A percentile compares a stretch with the other conserved stretches of the same genome.
phyloP scores from a whole-genome alignment of 2,888 invertebrate species.

The Lasioglossum pauxillum region DNA sequence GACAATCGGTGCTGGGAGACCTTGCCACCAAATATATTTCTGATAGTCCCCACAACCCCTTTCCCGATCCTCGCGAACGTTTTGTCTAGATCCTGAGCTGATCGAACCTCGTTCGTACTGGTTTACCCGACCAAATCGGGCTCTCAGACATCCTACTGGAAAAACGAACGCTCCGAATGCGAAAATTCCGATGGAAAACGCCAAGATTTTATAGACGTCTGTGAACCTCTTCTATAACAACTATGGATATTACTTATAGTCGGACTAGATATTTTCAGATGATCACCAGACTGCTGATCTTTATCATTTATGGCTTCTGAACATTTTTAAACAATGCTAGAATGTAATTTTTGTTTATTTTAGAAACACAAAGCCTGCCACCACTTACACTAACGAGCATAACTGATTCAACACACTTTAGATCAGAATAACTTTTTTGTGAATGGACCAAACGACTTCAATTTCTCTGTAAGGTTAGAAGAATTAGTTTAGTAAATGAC shows the following conservation, averaged over 20 bases:
- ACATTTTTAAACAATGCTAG: no score
- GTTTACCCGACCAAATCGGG: neutral
- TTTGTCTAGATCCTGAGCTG: slow-evolving; percentile 10
- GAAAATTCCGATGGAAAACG: neutral
- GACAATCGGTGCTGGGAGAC: slow-evolving; percentile 32
- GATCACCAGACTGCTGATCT: neutral
- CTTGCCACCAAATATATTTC: slow-evolving; percentile 17
- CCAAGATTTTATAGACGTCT: neutral
- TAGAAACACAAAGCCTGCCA: no score
- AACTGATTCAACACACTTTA: no score
- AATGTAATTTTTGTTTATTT: no score
- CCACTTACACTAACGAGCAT: no score
- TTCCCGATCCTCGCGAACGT: slow-evolving; percentile 23
- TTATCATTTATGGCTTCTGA: no score
- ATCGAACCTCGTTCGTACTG: neutral
- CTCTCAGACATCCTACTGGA: neutral
- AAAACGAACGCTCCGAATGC: neutral
- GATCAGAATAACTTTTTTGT: no score
- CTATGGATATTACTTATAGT: neutral
- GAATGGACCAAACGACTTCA: no score
- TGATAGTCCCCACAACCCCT: slow-evolving; percentile 9
- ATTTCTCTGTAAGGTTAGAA: no score
- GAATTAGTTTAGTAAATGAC: no score
- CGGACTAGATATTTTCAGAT: neutral
- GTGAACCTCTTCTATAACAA: neutral